Evolutionary conservation across 1,140 invertebrate species (phyloP).

Genomic region (Capitella teleta): DNA sequence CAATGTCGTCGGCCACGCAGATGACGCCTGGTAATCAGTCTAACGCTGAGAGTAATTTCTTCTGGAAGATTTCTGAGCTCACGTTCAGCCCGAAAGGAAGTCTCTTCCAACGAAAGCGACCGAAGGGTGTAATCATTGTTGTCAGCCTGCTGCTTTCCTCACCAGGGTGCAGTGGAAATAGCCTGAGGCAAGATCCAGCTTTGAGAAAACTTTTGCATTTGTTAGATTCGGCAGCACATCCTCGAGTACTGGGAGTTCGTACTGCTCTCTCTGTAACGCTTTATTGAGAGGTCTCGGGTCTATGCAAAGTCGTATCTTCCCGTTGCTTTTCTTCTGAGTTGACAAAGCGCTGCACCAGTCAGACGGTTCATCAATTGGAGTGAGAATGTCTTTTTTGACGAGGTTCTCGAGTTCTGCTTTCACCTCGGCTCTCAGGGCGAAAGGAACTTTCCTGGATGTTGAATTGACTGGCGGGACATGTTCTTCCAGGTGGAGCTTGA

Average conservation of each 20-base stretch:
- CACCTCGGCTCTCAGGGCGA: conserved; percentile 7
- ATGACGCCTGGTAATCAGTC: conserved; percentile 28
- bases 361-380: conserved; percentile 19
- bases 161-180: conserved; percentile 19
- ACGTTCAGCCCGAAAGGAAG: conserved; percentile 17
- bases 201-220: conserved; percentile 17
- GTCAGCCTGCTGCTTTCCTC: conserved; percentile 17
- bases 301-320: conserved; percentile 15
- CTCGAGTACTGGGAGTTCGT: conserved; percentile 16
- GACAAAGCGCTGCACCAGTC: conserved; percentile 20
- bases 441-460: conserved; percentile 12
- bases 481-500: no score
- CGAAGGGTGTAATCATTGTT: conserved; percentile 16
- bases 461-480: no score
- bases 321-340: conserved; percentile 12
- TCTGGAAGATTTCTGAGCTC: conserved; percentile 30
- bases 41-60: conserved; percentile 21
- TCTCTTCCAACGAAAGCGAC: conserved; percentile 15
- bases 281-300: conserved; percentile 24
- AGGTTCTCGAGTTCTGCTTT: conserved; percentile 18
- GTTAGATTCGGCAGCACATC: conserved; percentile 19
- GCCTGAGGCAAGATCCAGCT: conserved; percentile 16
- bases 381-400: conserved; percentile 10
- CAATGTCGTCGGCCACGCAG: conserved; percentile 30
- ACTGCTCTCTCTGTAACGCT: conserved; percentile 17